phyloP scores from a whole-genome alignment of 2,888 invertebrate genomes.

The Cataglyphis rosenhaueri region DNA sequence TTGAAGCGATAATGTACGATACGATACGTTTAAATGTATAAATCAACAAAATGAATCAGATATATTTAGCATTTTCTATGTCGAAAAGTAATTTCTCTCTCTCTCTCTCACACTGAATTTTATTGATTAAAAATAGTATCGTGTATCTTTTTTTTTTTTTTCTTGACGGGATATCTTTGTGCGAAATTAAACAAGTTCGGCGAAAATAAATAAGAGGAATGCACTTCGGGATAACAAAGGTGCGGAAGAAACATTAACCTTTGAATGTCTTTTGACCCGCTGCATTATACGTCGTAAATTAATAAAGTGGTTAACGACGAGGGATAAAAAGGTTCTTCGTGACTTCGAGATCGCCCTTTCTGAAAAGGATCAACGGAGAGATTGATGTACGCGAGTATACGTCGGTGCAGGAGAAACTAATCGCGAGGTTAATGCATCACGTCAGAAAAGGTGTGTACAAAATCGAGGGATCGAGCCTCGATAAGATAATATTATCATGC shows the following conservation, averaged over 20 bases:
- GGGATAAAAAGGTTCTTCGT: slow-evolving; percentile 72
- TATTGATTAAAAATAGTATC: not conserved
- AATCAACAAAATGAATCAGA: not conserved
- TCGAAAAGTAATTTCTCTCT: not conserved
- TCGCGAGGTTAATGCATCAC: not conserved
- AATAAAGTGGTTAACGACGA: slow-evolving; percentile 81
- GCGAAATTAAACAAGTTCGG: slow-evolving; percentile 46
- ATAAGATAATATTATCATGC: slow-evolving; percentile 7
- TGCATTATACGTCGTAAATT: slow-evolving; percentile 81
- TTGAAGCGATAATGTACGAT: not conserved
- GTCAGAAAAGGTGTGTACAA: not conserved
- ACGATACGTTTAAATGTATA: not conserved
- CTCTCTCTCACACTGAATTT: not conserved
- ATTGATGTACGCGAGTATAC: slow-evolving; percentile 28
- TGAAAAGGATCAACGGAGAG: slow-evolving; percentile 40
- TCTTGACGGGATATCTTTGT: not conserved
- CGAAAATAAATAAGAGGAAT: slow-evolving; percentile 41
- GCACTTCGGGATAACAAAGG: slow-evolving; percentile 51
- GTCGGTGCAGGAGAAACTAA: slow-evolving; percentile 6
- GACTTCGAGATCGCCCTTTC: slow-evolving; percentile 29
- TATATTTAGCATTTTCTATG: not conserved
- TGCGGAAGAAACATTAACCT: slow-evolving; percentile 72
- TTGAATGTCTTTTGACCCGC: slow-evolving; percentile 62
- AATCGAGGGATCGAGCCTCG: not conserved
- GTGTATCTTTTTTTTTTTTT: not conserved